Evolutionary conservation across 2,888 invertebrate genomes (phyloP).

Genomic region (Pimpla rufipes): DNA sequence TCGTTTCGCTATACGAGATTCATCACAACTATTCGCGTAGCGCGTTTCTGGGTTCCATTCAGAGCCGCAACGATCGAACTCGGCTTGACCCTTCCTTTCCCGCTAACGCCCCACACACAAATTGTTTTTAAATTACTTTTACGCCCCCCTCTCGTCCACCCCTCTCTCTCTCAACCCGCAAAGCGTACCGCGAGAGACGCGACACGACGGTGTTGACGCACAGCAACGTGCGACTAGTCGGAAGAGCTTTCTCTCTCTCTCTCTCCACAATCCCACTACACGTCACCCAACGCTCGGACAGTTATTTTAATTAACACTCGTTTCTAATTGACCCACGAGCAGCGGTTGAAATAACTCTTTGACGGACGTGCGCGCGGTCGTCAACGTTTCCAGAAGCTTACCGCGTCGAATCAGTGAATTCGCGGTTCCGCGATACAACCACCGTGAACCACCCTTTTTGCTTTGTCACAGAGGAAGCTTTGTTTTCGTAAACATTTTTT

Average conservation of each 20-base stretch:
- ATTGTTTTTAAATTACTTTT: conserved; percentile 66
- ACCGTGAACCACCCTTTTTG: conserved; percentile 1
- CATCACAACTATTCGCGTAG: background rate
- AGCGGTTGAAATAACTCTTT: conserved; percentile 42
- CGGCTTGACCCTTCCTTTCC: background rate
- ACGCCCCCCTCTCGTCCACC: background rate
- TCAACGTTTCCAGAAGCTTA: background rate
- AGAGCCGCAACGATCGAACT: conserved; percentile 25
- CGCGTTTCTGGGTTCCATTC: background rate
- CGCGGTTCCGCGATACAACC: background rate
- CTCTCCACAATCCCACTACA: conserved; percentile 6
- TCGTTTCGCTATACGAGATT: background rate
- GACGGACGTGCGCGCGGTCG: background rate
- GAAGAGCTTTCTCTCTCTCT: too few relatives aligned
- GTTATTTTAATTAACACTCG: conserved; percentile 66
- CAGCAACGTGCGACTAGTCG: background rate
- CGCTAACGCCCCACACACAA: conserved; percentile 38
- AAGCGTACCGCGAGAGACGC: background rate
- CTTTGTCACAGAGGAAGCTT: background rate
- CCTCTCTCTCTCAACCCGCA: background rate
- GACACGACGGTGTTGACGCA: background rate
- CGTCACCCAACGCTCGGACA: conserved; percentile 50
- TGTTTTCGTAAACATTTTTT: too few relatives aligned
- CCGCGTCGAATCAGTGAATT: background rate
- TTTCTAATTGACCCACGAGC: conserved; percentile 64